Evolutionary conservation across 2,888 invertebrate species (phyloP), one percentile per base, ranked within the genome.

Genomic region (Chaitophorus viminalis): DNA sequence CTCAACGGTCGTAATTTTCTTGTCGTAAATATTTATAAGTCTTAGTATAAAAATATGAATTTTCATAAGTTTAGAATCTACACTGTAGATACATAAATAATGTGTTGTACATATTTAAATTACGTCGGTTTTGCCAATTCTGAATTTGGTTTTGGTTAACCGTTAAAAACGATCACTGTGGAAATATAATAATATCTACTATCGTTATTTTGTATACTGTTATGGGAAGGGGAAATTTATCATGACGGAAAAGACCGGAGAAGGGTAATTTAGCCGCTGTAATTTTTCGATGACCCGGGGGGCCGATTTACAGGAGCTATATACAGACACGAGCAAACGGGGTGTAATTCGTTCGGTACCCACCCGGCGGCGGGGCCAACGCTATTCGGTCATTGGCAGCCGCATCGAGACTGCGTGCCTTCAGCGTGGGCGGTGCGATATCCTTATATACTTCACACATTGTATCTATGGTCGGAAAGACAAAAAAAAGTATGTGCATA

Each of bases 321-420:
- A 31, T 36, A 60, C 1, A 31, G 36, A 65, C 0, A 31, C 31
- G 75, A 65, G 25, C 25, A 39, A 86, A 86, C 72, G 79, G 86
- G 54, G 79, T 79, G 86, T 86, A 60, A 86, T 83, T 74, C 75
- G 65, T 86, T 29, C 68, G 21, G 79, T 87, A 74, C 79, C 87
- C 79, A 79, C 87, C 85, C 87, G 87, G 31, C 74, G 74, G 87
- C 74, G 81, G 79, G 87, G 33, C 81, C 14, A 65, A 87, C 81
- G 81, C 87, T 87, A 87, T 87, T 79, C 86, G 79, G 86, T 87
- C 86, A 87, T 87, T 87, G 87, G 87, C 87, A 87, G 79, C 74
- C 76, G 76, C 74, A 25, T 54, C 87, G 87, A 81, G 81, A 87
- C 87, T 87, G 86, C 81, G 87, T 81, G 87, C 81, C 72, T 54